Evolutionary conservation across 30 jellyfish, hydroid and myxozoan genomes (phyloP).

Genomic region (Catostylus mosaicus): DNA sequence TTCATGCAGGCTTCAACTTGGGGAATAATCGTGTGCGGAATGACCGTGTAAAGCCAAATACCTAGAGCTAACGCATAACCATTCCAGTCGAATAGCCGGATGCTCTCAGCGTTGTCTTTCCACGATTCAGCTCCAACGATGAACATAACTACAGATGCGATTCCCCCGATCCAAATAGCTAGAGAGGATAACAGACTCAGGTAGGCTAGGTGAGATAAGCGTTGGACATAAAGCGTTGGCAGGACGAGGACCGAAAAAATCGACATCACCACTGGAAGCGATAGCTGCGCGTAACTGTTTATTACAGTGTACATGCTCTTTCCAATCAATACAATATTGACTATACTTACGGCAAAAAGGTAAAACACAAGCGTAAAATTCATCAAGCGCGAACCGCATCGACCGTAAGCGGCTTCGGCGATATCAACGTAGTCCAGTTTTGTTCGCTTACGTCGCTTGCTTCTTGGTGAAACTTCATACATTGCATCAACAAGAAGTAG

Average conservation of each 20-base stretch:
- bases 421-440: conserved; percentile 55
- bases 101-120: conserved; percentile 25
- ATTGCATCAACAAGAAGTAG: conserved; percentile 63
- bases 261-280: conserved; percentile 40
- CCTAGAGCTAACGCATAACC: conserved; percentile 69
- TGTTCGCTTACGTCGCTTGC: conserved; percentile 57
- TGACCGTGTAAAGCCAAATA: conserved; percentile 38
- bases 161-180: conserved; percentile 50
- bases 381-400: conserved; percentile 40
- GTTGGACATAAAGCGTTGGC: conserved; percentile 70
- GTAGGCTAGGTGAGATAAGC: conserved; percentile 68
- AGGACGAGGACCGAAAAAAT: conserved; percentile 51
- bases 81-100: conserved; percentile 50
- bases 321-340: conserved; percentile 44
- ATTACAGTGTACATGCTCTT: conserved; percentile 49
- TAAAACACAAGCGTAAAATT: conserved; percentile 36
- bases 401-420: conserved; percentile 63
- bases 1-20: conserved; percentile 77
- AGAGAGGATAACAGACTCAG: conserved; percentile 54
- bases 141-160: conserved; percentile 43
- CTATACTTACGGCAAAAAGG: conserved; percentile 52
- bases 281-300: conserved; percentile 15
- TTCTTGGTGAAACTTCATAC: conserved; percentile 81
- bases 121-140: conserved; percentile 34
- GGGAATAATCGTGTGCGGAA: conserved; percentile 63